These are phyloP conservation scores for Oryzias curvinotus DNA, from an alignment of 2,113 vertebrate genomes.

Conservation along the genomic window DNA sequence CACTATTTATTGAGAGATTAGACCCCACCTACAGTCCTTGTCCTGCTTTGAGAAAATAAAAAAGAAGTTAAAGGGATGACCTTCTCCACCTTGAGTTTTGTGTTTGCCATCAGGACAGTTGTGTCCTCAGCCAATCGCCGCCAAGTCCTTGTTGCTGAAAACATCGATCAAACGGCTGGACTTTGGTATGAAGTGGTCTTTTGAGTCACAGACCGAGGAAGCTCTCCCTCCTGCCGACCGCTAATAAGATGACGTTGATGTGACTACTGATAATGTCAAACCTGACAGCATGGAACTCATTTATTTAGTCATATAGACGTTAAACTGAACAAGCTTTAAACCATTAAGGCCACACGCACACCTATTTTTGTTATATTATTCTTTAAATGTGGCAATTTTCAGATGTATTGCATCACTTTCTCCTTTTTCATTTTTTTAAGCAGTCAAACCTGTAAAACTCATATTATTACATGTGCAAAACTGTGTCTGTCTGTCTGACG, in stretches of 20 bases:
- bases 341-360: too few species aligned
- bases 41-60: constrained; percentile 35
- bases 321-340: too few species aligned
- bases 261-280: neutral
- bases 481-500: neutral
- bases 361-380: too few species aligned
- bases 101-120: constrained; percentile 33
- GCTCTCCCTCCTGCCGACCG: neutral
- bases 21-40: neutral
- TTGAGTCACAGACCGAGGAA: constrained; percentile 5
- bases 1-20: constrained; percentile 26
- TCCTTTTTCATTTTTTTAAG: too few species aligned
- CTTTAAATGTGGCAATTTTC: too few species aligned
- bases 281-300: neutral
- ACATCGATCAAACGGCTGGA: neutral
- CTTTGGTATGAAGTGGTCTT: neutral
- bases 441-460: too few species aligned
- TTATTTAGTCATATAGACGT: neutral
- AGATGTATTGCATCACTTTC: too few species aligned
- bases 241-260: constrained; percentile 3
- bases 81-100: constrained; percentile 47
- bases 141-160: constrained; percentile 7
- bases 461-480: too few species aligned
- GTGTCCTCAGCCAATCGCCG: constrained; percentile 16
- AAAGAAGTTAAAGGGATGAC: constrained; percentile 52